Evolutionary conservation across 1,140 invertebrate genomes (phyloP).

Genomic region (Diachasma alloeum): DNA sequence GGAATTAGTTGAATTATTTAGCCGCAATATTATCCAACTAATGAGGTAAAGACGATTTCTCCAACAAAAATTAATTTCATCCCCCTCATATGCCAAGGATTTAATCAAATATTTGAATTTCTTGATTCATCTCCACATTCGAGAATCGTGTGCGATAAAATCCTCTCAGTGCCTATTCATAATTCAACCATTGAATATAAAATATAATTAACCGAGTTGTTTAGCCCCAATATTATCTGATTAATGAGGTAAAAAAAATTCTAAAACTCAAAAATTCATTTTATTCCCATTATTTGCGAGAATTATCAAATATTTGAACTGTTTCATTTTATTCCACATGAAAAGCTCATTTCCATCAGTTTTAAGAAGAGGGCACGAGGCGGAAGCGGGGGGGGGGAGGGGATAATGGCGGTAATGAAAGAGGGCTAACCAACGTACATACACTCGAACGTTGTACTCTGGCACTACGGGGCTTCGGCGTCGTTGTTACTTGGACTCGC

Average conservation of each 20-base stretch:
- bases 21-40: too few relatives aligned
- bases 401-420: constrained; percentile 6
- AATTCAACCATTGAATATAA: too few relatives aligned
- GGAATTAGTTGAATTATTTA: too few relatives aligned
- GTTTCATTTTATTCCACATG: constrained; percentile 56
- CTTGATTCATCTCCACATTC: too few relatives aligned
- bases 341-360: constrained; percentile 35
- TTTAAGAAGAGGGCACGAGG: neutral
- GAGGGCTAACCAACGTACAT: constrained; percentile 14
- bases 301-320: constrained; percentile 32
- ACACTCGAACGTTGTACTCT: constrained; percentile 10
- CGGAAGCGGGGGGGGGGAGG: neutral
- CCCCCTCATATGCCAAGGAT: too few relatives aligned
- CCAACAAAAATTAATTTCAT: too few relatives aligned
- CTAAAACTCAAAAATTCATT: too few relatives aligned
- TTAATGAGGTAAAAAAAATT: neutral
- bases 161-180: neutral
- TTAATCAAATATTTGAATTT: too few relatives aligned
- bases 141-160: too few relatives aligned
- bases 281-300: neutral
- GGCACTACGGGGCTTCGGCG: constrained; percentile 2
- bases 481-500: constrained; percentile 33
- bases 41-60: too few relatives aligned
- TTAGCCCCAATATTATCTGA: neutral
- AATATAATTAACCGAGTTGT: neutral